A percentile compares a stretch with the other conserved stretches of the same genome.
Conservation (phyloP, 2,888 invertebrate genomes). For the Lasioglossum calceatum region DNA sequence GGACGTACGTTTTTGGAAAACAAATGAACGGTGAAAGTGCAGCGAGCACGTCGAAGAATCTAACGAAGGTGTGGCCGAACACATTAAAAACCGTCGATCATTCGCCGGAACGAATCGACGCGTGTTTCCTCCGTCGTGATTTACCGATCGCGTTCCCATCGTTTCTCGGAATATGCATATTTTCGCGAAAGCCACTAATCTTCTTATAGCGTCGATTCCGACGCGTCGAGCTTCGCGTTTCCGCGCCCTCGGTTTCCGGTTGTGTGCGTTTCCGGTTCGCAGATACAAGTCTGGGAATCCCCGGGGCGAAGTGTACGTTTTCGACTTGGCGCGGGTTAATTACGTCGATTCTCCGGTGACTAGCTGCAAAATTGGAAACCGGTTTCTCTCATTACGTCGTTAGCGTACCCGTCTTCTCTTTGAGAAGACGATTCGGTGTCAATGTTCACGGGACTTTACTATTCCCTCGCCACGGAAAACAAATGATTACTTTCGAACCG, state of each 20-base stretch:
- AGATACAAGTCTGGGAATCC: constrained; percentile 21
- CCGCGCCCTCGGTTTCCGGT: constrained; percentile 1
- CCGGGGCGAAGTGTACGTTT: constrained; percentile 37
- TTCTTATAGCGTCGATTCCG: neutral
- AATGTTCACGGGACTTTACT: constrained; percentile 31
- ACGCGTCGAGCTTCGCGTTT: neutral
- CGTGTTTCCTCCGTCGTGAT: neutral
- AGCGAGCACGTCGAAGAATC: constrained; percentile 63
- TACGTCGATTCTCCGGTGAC: constrained; percentile 35
- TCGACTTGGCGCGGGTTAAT: constrained; percentile 46
- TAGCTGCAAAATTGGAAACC: constrained; percentile 66
- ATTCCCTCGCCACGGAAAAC: constrained; percentile 14
- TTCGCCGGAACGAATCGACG: constrained; percentile 23
- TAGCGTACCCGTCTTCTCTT: constrained; percentile 44
- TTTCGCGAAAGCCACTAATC: neutral
- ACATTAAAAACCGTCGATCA: constrained; percentile 50
- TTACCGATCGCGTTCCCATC: neutral
- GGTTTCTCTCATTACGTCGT: constrained; percentile 59
- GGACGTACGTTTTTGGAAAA: constrained; percentile 72
- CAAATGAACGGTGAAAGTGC: constrained; percentile 75
- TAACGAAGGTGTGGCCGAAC: constrained; percentile 67
- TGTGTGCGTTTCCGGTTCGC: constrained; percentile 27
- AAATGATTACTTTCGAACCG: constrained; percentile 10
- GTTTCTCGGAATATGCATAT: neutral
- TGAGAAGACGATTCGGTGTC: constrained; percentile 34